Evolutionary conservation across 1,140 invertebrate species (phyloP).

Genomic region (Drosophila persimilis): DNA sequence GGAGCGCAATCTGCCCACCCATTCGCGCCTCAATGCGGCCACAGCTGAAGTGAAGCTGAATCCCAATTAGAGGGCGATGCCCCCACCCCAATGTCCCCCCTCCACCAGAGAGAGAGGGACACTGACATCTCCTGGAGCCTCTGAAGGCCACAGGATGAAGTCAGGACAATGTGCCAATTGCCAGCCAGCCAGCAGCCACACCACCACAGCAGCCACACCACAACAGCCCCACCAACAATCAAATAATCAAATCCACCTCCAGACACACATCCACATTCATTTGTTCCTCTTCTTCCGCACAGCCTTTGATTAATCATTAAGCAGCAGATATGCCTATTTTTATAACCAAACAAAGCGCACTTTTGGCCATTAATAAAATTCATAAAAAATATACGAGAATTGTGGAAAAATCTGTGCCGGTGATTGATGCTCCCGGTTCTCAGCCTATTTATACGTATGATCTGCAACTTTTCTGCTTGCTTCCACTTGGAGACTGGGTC

Average conservation of each 20-base stretch:
- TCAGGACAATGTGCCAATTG: constrained; percentile 59
- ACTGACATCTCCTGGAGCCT: not conserved
- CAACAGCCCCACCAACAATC: constrained; percentile 3
- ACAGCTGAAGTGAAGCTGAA: constrained; percentile 78
- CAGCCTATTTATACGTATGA: constrained; percentile 2
- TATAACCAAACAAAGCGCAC: constrained; percentile 14
- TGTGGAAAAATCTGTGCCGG: constrained; percentile 32
- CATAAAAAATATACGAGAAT: constrained; percentile 16
- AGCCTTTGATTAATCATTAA: constrained; percentile 47
- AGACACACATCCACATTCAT: constrained; percentile 7
- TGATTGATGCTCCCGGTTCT: constrained; percentile 47
- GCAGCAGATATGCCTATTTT: not conserved
- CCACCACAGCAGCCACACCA: constrained; percentile 3
- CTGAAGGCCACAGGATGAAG: not conserved
- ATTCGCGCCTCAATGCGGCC: constrained; percentile 74
- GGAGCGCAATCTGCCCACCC: constrained; percentile 71
- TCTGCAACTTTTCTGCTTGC: constrained; percentile 18
- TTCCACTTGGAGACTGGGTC: constrained; percentile 4
- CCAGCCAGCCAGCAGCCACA: constrained; percentile 10
- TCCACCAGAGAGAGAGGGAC: not conserved
- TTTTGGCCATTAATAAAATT: constrained; percentile 41
- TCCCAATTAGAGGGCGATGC: constrained; percentile 65
- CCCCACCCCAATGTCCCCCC: not conserved
- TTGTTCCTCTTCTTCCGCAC: constrained; percentile 39
- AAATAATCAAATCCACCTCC: no score